Evolutionary conservation across 2,797 vertebrate species (phyloP).

Genomic region (Eulemur coronatus): DNA sequence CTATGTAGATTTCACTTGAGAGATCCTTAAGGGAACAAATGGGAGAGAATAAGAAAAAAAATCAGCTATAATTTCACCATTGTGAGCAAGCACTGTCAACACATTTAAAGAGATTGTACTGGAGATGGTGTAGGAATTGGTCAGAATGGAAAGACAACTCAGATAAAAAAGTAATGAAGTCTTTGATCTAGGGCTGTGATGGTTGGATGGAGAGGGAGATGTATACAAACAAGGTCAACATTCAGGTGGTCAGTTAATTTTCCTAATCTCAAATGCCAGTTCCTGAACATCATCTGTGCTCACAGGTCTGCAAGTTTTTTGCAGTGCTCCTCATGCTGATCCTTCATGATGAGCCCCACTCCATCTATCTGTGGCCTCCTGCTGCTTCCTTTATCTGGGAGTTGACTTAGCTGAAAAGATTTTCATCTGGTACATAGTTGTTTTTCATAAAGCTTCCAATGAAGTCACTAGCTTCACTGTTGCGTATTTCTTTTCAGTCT

Average conservation of each 20-base stretch:
- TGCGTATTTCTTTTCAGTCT: not conserved
- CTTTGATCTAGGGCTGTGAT: not conserved
- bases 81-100: not conserved
- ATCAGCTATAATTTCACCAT: not conserved
- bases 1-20: not conserved
- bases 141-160: not conserved
- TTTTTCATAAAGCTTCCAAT: not conserved
- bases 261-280: not conserved
- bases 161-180: not conserved
- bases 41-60: not conserved
- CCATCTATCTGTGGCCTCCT: not conserved
- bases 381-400: not conserved
- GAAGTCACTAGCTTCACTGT: constrained; percentile 3
- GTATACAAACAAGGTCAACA: not conserved
- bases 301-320: not conserved
- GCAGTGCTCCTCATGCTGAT: not conserved
- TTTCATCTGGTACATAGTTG: not conserved
- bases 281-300: not conserved
- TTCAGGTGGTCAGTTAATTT: not conserved
- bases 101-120: not conserved
- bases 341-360: not conserved
- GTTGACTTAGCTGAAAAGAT: not conserved
- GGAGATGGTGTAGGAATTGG: not conserved
- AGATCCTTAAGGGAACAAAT: not conserved
- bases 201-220: not conserved